These are phyloP conservation scores for Caenorhabditis panamensis DNA, from an alignment of 2,888 invertebrate genomes.

Conservation along the genomic window DNA sequence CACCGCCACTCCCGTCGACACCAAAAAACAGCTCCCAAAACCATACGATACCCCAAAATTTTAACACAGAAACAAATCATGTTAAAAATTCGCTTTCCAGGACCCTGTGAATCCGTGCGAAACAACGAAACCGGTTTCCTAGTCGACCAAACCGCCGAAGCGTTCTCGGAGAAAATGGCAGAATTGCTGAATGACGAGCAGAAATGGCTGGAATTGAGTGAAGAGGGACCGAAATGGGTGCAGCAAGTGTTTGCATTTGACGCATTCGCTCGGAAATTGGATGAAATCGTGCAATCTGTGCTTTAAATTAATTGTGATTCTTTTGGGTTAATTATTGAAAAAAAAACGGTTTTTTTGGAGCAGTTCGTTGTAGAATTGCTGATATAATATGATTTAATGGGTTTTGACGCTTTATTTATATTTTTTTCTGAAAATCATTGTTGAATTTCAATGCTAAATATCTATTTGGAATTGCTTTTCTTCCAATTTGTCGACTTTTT, in stretches of 20 bases:
- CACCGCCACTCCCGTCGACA: no score
- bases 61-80: no score
- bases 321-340: no score
- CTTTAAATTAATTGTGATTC: background rate
- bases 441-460: background rate
- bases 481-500: no score
- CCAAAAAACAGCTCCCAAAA: no score
- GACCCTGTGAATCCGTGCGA: slow-evolving; percentile 92
- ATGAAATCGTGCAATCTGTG: slow-evolving; percentile 46
- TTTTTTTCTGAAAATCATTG: background rate
- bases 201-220: slow-evolving; percentile 35
- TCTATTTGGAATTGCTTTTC: no score
- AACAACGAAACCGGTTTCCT: slow-evolving; percentile 83
- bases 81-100: no score
- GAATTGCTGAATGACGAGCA: slow-evolving; percentile 45
- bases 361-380: background rate
- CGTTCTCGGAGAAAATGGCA: slow-evolving; percentile 73
- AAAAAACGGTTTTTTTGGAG: background rate
- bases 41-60: no score
- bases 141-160: slow-evolving; percentile 64
- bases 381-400: no score
- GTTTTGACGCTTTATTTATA: no score
- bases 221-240: slow-evolving; percentile 70
- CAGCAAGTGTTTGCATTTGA: slow-evolving; percentile 70
- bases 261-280: slow-evolving; percentile 67